Base-by-base conservation (phyloP, 2,888 invertebrate species). In the Drosophila incognita region DNA sequence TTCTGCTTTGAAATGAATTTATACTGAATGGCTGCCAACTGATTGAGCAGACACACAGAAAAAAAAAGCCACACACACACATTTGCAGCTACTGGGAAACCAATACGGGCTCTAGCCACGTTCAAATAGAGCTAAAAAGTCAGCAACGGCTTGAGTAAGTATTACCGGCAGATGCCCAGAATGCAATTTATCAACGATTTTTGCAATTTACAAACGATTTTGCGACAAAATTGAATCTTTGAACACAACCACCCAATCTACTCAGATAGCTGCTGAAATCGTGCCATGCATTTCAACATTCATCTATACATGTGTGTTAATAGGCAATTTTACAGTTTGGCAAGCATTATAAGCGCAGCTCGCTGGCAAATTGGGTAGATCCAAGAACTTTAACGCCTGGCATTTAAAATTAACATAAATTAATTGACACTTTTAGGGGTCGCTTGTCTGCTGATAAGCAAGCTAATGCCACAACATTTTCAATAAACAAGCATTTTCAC, bases 121-220 rank as follows among this genome's bases (percentile, higher is more conserved):
- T 74, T 64, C 59, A 65, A 46, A 58, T 56, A 42, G 51, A 82
- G 87, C 72, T 74, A 65, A 65, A 78, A 82, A 87, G 83, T 74
- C 80, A 69, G 56, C 51, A 60, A 64, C 33, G 40, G 59, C n/a
- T 62, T 53, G 38, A 57, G 65, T 36, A 53, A 63, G 60, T 62
- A 40, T 33, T 33, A 67, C 24, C 54, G 27, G 38, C 61, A 66
- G 75, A 46, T 74, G 61, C 61, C 60, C 67, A 63, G 68, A 89
- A 82, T 89, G 89, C 87, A 87, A 87, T 87, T 89, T 87, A 82
- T 87, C 89, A 89, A 87, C 74, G 77, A 81, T 87, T 89, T 87
- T 88, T 77, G 73, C 83, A 81, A 86, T 81, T 77, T 89, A 81
- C 89, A 87, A 89, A 87, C 74, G 77, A 81, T 87, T 89, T 87